Base-by-base conservation (phyloP, 23 tunicate genomes). In the Phallusia fumigata region DNA sequence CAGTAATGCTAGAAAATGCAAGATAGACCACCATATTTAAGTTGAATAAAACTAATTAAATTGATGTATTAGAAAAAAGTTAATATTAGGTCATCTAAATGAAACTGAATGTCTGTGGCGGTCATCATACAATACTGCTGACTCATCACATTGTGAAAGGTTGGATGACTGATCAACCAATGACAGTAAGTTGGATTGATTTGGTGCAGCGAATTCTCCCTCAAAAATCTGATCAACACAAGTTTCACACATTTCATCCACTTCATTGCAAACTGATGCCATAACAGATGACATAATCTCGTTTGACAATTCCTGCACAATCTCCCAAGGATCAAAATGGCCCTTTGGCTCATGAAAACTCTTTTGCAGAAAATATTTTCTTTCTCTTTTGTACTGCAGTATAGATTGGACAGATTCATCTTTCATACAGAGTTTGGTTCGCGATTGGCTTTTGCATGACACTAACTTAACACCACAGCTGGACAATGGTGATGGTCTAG, bases 251-350 rank as follows among this genome's bases (percentile, higher is more conserved):
- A 83, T 58, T 30, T 81, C 90, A 45, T 79, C 50, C 0, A 91
- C 78, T 78, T 91, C 90, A 19, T 53, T 30, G 19, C 82, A 75
- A n/a, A 91, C 96, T 32, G 84, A 82, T 11, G 76, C 15, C 18
- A 91, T 77, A 28, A 91, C 80, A 18, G 86, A 52, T 19, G 73
- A 30, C 79, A 86, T 33, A 11, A 91, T 78, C 18, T 91, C 87
- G 13, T 86, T 86, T 30, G 96, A 83, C 24, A 86, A 58, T n/a
- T 83, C 88, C 22, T 86, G 75, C 33, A 86, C 96, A 26, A 91
- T 65, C 35, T 86, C 86, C 96, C 96, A 91, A 47, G 96, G 96
- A 52, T 91, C 73, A 74, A 91, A 91, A 35, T 79, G 82, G 0
- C 90, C 96, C 35, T 76, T 83, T 31, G 90, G 84, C 69, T 91